Percentiles rank a stretch among this genome's conserved stretches.
These are phyloP conservation scores for Halcyon chelicuti DNA, from an alignment of 2,797 vertebrate species.

Conservation along the genomic window DNA sequence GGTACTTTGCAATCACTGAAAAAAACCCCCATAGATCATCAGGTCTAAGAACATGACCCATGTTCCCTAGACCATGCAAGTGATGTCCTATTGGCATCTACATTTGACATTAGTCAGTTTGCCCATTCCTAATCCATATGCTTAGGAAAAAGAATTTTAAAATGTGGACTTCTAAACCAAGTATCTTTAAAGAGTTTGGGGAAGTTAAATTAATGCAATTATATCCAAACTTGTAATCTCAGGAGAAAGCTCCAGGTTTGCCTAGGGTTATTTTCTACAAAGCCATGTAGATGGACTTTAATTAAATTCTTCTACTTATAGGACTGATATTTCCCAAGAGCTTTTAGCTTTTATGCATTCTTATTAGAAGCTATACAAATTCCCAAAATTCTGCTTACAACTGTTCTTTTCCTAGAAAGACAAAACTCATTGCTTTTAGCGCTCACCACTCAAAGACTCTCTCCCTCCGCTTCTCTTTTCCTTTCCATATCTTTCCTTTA, in stretches of 20 bases:
- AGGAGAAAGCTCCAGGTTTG: neutral
- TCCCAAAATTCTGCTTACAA: neutral
- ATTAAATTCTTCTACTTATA: slow-evolving; percentile 16
- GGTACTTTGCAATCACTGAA: neutral
- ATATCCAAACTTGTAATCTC: neutral
- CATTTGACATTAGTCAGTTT: neutral
- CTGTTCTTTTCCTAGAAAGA: neutral
- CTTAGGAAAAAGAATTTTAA: neutral
- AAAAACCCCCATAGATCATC: neutral
- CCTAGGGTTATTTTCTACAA: neutral
- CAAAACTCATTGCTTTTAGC: neutral
- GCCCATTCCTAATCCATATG: neutral
- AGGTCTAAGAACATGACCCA: neutral
- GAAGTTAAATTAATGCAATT: neutral
- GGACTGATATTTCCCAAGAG: slow-evolving; percentile 3
- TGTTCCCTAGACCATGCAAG: neutral
- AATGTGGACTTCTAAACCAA: neutral
- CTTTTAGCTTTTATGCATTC: neutral
- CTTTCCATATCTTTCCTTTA: neutral
- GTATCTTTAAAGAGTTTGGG: neutral
- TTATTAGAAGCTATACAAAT: neutral
- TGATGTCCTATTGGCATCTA: neutral
- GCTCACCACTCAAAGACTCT: neutral
- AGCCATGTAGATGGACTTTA: neutral
- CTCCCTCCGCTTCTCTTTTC: neutral